Conservation (phyloP, 2,888 invertebrate genomes). For the Arrhopalites spinosus region DNA sequence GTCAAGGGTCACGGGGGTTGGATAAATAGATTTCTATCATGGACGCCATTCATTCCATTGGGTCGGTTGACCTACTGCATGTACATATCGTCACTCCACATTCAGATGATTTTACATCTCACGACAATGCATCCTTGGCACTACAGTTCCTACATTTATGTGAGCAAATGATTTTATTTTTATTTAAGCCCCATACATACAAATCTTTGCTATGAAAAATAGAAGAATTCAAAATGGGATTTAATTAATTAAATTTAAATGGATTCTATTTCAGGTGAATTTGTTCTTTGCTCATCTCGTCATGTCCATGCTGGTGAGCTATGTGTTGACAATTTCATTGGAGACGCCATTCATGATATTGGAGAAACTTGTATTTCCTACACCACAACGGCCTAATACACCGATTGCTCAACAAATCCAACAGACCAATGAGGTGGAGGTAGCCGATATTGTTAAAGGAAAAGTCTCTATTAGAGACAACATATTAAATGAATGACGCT, state of each 20-base stretch:
- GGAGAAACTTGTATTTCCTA: conserved; percentile 13
- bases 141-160: conserved; percentile 14
- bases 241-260: too few relatives aligned
- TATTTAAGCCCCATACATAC: too few relatives aligned
- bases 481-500: too few relatives aligned
- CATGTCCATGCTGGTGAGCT: neutral
- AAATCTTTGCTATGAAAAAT: too few relatives aligned
- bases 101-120: conserved; percentile 18
- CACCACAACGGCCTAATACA: too few relatives aligned
- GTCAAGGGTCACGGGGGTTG: conserved; percentile 53
- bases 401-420: too few relatives aligned
- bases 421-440: too few relatives aligned
- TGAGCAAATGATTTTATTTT: too few relatives aligned
- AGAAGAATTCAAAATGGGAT: too few relatives aligned
- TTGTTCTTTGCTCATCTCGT: conserved; percentile 25
- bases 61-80: conserved; percentile 44
- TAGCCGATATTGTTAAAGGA: too few relatives aligned
- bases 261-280: conserved; percentile 15
- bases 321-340: conserved; percentile 1
- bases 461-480: too few relatives aligned
- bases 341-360: conserved; percentile 22
- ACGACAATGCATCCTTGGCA: neutral
- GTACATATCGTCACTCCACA: conserved; percentile 42
- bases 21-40: conserved; percentile 45
- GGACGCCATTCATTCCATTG: conserved; percentile 46